Evolutionary conservation across 1,140 invertebrate genomes (phyloP).

Genomic region (Copidosoma floridanum): DNA sequence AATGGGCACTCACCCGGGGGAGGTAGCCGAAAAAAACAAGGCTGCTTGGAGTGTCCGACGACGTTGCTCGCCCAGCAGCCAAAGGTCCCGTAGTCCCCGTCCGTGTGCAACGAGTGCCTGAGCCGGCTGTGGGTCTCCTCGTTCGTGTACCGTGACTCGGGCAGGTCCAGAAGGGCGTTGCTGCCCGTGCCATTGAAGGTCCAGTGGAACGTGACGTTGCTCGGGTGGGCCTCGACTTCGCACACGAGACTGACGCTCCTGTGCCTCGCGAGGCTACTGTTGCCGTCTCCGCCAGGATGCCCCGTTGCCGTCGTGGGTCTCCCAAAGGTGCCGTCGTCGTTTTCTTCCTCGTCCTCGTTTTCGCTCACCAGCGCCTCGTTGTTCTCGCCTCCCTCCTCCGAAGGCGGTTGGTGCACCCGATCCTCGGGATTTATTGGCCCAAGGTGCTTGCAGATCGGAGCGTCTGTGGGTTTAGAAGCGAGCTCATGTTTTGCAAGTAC

Average conservation of each 20-base stretch:
- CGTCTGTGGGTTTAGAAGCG: slow-evolving; percentile 52
- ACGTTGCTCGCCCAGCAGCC: slow-evolving; percentile 75
- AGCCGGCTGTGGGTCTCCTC: slow-evolving; percentile 57
- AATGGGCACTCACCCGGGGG: slow-evolving; percentile 65
- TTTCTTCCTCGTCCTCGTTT: neutral
- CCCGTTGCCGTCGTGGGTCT: neutral
- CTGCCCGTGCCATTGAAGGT: slow-evolving; percentile 63
- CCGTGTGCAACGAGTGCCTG: slow-evolving; percentile 60
- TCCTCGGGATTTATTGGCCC: neutral
- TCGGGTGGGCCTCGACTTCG: slow-evolving; percentile 65
- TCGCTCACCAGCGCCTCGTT: neutral
- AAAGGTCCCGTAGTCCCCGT: slow-evolving; percentile 75
- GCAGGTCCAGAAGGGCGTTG: slow-evolving; percentile 56
- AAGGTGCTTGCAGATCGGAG: slow-evolving; percentile 60
- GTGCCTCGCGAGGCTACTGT: slow-evolving; percentile 1
- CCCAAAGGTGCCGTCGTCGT: neutral
- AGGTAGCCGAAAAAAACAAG: slow-evolving; percentile 76
- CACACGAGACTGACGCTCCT: slow-evolving; percentile 60
- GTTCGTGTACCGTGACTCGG: slow-evolving; percentile 52
- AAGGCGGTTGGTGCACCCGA: no score
- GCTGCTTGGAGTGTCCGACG: slow-evolving; percentile 69
- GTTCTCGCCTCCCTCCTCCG: no score
- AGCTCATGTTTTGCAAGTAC: no score
- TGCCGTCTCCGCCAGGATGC: neutral
- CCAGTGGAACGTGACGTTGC: slow-evolving; percentile 60